Percentiles rank a stretch among this genome's conserved stretches.
phyloP scores from a whole-genome alignment of 2,797 vertebrate species.

The Macroramphosus scolopax region DNA sequence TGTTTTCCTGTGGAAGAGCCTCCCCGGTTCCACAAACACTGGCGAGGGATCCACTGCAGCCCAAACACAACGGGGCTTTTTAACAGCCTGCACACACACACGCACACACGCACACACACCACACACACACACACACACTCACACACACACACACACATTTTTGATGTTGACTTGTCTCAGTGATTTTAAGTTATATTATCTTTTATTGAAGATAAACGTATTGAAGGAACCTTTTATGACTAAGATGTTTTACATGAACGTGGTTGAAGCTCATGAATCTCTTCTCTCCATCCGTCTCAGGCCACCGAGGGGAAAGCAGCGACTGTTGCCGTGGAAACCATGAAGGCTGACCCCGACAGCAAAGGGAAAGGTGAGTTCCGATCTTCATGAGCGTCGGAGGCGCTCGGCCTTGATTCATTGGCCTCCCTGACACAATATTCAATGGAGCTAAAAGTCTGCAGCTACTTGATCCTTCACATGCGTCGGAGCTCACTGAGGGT shows the following conservation, averaged over 20 bases:
- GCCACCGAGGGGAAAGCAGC: conserved; percentile 83
- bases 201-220: no score
- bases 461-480: no score
- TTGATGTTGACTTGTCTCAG: not conserved
- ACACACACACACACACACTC: conserved; percentile 1
- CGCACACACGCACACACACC: conserved; percentile 9
- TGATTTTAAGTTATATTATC: no score
- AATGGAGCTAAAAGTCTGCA: no score
- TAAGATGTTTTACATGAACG: no score
- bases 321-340: conserved; percentile 78
- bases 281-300: conserved; percentile 37
- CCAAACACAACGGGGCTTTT: conserved; percentile 57
- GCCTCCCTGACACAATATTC: no score
- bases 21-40: conserved; percentile 71
- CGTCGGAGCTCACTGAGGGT: no score
- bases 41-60: conserved; percentile 60
- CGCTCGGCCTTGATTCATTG: no score
- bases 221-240: no score
- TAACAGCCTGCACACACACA: conserved; percentile 26
- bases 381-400: no score
- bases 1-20: conserved; percentile 65
- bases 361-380: conserved; percentile 85
- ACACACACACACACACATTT: not conserved
- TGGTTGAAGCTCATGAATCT: not conserved
- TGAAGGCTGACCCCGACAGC: conserved; percentile 89